These are phyloP conservation scores for Drosophila sordidula DNA, from an alignment of 2,888 invertebrate species.

Conservation along the genomic window DNA sequence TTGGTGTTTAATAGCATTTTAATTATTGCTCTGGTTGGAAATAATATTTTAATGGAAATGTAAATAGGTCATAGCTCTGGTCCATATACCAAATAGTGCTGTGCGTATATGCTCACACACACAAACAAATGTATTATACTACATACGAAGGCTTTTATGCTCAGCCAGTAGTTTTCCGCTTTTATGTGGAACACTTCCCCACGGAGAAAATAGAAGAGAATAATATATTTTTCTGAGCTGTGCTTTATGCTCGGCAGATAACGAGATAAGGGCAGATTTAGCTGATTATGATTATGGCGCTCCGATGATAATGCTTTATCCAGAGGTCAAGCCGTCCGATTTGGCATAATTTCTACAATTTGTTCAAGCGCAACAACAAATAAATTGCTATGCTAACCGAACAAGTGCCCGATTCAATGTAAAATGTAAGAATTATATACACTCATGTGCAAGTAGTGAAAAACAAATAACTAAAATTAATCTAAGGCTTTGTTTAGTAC, in stretches of 20 bases:
- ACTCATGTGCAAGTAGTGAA: neutral
- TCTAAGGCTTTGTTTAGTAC: conserved; percentile 22
- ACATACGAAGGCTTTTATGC: no score
- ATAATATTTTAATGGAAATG: no score
- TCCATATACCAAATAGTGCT: no score
- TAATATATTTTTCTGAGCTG: conserved; percentile 4
- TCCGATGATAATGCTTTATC: conserved; percentile 12
- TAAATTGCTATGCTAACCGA: conserved; percentile 8
- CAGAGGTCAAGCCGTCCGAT: conserved; percentile 42
- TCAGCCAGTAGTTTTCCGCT: no score
- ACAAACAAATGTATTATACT: no score
- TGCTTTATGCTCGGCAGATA: conserved; percentile 16
- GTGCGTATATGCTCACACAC: no score
- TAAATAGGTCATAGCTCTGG: no score
- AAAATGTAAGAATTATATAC: conserved; percentile 1
- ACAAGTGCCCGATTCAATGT: neutral
- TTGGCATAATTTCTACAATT: conserved; percentile 25
- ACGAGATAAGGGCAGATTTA: conserved; percentile 39
- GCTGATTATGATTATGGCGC: conserved; percentile 51
- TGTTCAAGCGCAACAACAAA: conserved; percentile 38
- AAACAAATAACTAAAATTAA: conserved; percentile 36
- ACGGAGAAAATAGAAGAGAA: neutral
- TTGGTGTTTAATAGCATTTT: no score
- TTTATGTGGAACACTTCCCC: neutral
- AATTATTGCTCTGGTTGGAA: no score